These are phyloP conservation scores for Passer montanus DNA, from an alignment of 2,113 vertebrate species.

Conservation along the genomic window DNA sequence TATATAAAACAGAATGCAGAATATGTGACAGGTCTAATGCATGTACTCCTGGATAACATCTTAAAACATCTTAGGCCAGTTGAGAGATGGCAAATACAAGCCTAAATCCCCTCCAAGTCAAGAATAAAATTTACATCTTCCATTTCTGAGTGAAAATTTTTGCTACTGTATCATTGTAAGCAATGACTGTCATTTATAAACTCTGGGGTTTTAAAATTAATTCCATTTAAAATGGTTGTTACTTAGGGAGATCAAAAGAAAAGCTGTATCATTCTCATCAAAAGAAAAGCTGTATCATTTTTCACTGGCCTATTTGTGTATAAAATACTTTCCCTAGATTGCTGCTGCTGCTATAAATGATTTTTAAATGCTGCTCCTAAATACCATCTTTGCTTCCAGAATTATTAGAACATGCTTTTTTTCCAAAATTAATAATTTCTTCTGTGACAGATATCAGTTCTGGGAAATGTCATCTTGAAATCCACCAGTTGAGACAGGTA, in stretches of 20 bases:
- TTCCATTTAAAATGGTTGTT: neutral
- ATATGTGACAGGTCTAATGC: neutral
- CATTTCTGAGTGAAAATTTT: neutral
- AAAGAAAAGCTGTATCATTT: neutral
- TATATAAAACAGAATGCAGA: neutral
- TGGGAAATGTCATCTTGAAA: neutral
- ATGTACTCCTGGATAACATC: neutral
- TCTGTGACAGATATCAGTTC: neutral
- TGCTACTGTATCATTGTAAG: neutral
- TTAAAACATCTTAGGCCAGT: neutral
- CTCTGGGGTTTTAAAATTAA: neutral
- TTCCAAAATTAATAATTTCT: neutral
- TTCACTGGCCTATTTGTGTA: neutral
- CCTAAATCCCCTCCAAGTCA: neutral
- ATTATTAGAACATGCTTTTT: neutral
- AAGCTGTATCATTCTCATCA: neutral
- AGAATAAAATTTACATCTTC: neutral
- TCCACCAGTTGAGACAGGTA: neutral
- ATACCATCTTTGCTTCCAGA: neutral
- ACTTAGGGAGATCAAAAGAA: neutral
- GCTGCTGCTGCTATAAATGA: neutral
- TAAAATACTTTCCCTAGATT: neutral
- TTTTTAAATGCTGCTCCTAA: neutral
- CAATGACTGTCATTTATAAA: neutral
- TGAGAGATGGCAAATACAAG: neutral